Evolutionary conservation across 2,888 invertebrate genomes (phyloP), one percentile per base, ranked within the genome.

Genomic region (Pollenia amentaria): DNA sequence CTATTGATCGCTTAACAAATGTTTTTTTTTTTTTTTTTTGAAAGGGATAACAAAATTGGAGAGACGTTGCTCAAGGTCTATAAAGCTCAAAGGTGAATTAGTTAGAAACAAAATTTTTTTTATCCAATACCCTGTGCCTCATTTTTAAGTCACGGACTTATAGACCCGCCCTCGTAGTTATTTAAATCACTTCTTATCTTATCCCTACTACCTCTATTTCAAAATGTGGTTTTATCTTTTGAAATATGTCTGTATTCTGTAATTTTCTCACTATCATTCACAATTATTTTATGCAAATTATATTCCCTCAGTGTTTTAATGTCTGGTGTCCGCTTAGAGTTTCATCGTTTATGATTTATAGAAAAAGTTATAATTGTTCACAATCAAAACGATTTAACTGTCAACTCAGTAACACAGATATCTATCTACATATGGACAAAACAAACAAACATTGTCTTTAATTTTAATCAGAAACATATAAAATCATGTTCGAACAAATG

Each of bases 331-430:
- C 21, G 14, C 14, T 29, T 3, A n/a, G 18, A 38, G 38, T 14
- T 29, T 6, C 14, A 12, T 46, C 57, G 10, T 40, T 51, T 60
- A 48, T 79, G 70, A 72, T 79, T 53, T 62, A 65, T 80, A 46
- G 38, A 46, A 80, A 55, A 40, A 53, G 3, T 9, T 67, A 65
- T 65, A 64, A 89, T 84, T 80, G 73, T 86, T 77, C 51, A 79
- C 75, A 79, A 72, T 84, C 72, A 84, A 84, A 84, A 62, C 53
- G 51, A 57, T 64, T 84, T 79, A 70, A 62, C 69, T 79, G 79
- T 75, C 69, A 75, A 64, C 79, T 84, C 53, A 78, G 57, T 55
- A 69, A 64, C 67, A 84, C 1, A 79, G 78, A 84, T 84, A 69
- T 84, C 73, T 73, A 78, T 73, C 78, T 78, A 72, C 67, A 84